Percentiles rank a stretch among this genome's conserved stretches.
These are phyloP conservation scores for Oreohelix idahoensis DNA, from an alignment of 1,140 invertebrate genomes.

Conservation along the genomic window DNA sequence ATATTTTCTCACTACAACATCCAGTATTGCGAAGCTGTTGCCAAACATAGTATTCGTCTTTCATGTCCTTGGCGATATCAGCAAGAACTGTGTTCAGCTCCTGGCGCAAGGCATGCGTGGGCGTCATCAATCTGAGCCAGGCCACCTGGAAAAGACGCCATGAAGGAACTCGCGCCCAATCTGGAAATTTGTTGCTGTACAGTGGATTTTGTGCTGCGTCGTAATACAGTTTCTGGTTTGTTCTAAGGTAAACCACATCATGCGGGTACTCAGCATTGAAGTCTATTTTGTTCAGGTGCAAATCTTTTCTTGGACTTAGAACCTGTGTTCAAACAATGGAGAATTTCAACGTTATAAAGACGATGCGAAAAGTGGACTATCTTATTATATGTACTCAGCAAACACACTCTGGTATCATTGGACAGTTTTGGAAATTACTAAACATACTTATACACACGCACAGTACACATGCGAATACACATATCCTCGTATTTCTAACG, in stretches of 20 bases:
- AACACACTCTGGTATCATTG: too few species aligned
- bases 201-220: conserved; percentile 19
- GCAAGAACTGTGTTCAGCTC: neutral
- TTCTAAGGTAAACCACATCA: conserved; percentile 42
- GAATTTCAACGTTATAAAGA: too few species aligned
- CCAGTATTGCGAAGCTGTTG: neutral
- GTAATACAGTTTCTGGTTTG: conserved; percentile 28
- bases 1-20: neutral
- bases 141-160: neutral
- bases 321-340: too few species aligned
- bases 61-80: neutral
- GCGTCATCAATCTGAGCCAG: neutral
- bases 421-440: too few species aligned
- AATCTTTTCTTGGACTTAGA: neutral
- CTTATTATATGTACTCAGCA: too few species aligned
- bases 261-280: conserved; percentile 39
- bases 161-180: neutral
- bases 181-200: neutral
- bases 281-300: conserved; percentile 18
- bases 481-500: too few species aligned
- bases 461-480: too few species aligned
- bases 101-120: neutral
- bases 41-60: neutral
- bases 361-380: too few species aligned
- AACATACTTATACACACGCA: too few species aligned